Evolutionary conservation across 2,888 invertebrate genomes (phyloP).

Genomic region (Metellina segmentata): DNA sequence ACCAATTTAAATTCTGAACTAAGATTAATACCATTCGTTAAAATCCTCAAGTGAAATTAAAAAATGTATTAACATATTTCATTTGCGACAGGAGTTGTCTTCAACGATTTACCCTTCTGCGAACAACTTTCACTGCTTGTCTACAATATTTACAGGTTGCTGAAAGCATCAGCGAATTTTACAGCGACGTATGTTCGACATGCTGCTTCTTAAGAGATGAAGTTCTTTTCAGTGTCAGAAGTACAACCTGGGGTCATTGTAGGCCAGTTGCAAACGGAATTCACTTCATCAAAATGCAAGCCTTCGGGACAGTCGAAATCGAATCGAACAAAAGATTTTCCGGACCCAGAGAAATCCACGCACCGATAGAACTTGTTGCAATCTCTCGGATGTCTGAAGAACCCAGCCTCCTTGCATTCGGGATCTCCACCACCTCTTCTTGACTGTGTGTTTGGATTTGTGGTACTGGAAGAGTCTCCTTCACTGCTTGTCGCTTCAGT

Average conservation of each 20-base stretch:
- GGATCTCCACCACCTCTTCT: slow-evolving; percentile 28
- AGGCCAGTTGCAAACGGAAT: slow-evolving; percentile 78
- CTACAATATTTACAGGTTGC: slow-evolving; percentile 27
- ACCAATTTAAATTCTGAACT: too few species aligned
- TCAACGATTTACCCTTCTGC: slow-evolving; percentile 6
- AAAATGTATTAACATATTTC: too few species aligned
- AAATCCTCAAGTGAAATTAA: too few species aligned
- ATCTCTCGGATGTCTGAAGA: slow-evolving; percentile 77
- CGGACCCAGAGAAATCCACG: slow-evolving; percentile 72
- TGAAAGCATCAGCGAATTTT: neutral
- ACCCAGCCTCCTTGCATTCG: slow-evolving; percentile 73
- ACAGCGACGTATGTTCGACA: neutral
- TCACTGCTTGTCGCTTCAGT: neutral
- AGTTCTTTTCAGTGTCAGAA: slow-evolving; percentile 1
- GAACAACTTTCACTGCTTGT: slow-evolving; percentile 18
- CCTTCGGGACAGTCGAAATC: slow-evolving; percentile 78
- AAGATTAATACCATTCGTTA: too few species aligned
- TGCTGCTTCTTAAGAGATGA: neutral
- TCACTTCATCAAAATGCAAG: slow-evolving; percentile 77
- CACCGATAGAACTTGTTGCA: slow-evolving; percentile 78
- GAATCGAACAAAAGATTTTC: slow-evolving; percentile 72
- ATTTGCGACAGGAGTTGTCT: neutral
- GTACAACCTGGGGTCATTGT: slow-evolving; percentile 77
- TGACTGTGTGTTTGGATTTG: neutral
- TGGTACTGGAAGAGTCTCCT: neutral